phyloP scores from a whole-genome alignment of 2,113 vertebrate genomes.

The Erpornis zantholeuca region DNA sequence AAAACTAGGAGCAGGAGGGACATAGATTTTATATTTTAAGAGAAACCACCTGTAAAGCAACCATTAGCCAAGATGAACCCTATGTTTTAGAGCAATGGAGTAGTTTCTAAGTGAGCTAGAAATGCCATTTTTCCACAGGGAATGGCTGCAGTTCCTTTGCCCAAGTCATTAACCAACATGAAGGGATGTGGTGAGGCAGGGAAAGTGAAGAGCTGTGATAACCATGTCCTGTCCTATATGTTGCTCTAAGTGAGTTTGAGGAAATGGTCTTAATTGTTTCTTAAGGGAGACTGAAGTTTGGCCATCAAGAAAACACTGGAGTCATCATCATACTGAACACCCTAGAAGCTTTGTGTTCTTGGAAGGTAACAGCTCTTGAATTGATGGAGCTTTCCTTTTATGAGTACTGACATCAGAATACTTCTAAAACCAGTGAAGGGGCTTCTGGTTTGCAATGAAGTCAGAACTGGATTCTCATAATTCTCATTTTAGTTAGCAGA shows the following conservation, averaged over 20 bases:
- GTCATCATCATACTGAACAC: background rate
- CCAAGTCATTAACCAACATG: rapidly evolving
- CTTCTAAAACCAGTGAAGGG: background rate
- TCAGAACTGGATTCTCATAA: background rate
- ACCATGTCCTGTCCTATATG: rapidly evolving
- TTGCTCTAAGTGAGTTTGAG: background rate
- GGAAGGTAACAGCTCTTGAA: background rate
- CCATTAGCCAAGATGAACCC: background rate
- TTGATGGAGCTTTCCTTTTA: background rate
- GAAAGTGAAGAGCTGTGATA: background rate
- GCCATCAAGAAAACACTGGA: background rate
- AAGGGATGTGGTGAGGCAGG: background rate
- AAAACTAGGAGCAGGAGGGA: background rate
- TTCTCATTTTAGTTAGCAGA: background rate
- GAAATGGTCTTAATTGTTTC: background rate
- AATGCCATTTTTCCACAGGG: background rate
- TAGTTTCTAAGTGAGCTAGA: background rate
- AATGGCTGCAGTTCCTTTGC: background rate
- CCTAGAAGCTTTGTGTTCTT: background rate
- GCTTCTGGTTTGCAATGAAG: background rate
- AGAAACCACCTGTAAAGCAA: background rate
- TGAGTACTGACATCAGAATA: background rate
- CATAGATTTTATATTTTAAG: background rate
- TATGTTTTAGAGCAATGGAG: background rate
- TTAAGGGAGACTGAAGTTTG: background rate